phyloP scores from a whole-genome alignment of 2,888 invertebrate species.

The Scaptomyza reducta region DNA sequence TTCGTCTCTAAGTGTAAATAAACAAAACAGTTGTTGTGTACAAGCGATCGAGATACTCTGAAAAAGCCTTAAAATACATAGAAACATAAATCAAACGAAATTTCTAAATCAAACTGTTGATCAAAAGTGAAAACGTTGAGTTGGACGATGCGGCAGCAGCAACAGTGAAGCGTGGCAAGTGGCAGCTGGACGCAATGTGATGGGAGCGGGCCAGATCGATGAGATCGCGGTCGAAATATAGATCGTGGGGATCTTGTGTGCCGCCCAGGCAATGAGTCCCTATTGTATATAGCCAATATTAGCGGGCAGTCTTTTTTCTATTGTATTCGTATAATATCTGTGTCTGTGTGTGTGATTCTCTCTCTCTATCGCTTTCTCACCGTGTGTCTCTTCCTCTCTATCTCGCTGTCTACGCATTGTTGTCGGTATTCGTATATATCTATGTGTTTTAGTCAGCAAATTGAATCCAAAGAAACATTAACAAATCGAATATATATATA shows the following conservation, averaged over 20 bases:
- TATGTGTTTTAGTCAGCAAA: slow-evolving; percentile 37
- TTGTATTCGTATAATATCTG: slow-evolving; percentile 22
- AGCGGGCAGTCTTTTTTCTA: slow-evolving; percentile 41
- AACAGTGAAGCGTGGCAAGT: slow-evolving; percentile 11
- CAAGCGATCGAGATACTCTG: slow-evolving; percentile 13
- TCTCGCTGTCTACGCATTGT: slow-evolving; percentile 8
- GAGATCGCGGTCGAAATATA: slow-evolving; percentile 40
- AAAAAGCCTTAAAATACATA: slow-evolving; percentile 13
- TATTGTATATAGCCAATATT: slow-evolving; percentile 50
- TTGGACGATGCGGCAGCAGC: slow-evolving; percentile 9
- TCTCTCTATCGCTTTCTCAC: slow-evolving; percentile 6
- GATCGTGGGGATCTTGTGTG: slow-evolving; percentile 53
- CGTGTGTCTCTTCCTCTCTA: slow-evolving; percentile 15
- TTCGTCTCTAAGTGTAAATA: slow-evolving; percentile 25
- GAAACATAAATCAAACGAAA: background rate
- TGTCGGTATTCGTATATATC: slow-evolving; percentile 29
- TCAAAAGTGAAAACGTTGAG: slow-evolving; percentile 21
- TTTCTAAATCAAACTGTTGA: slow-evolving; percentile 36
- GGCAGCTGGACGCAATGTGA: slow-evolving; percentile 30
- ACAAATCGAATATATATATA: slow-evolving; percentile 5
- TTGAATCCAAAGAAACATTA: slow-evolving; percentile 4
- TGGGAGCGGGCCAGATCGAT: slow-evolving; percentile 39
- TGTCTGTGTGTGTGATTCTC: slow-evolving; percentile 18
- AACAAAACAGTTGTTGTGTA: slow-evolving; percentile 13
- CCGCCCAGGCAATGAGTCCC: slow-evolving; percentile 42